Conservation (phyloP, 2,113 vertebrate species). For the Thoracochromis brauschi region DNA sequence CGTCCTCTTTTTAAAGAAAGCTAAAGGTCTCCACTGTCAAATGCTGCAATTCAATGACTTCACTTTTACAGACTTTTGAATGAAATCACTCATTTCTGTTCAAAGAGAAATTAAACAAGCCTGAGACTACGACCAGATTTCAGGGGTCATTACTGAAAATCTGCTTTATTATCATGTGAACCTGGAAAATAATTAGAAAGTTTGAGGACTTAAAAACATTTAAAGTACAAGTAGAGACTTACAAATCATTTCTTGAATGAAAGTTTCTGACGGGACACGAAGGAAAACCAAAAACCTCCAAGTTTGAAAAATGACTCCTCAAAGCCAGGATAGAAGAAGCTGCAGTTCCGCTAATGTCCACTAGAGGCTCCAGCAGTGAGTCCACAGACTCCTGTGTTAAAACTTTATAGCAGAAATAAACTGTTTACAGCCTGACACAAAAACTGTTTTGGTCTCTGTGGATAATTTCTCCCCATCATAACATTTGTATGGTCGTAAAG, state of each 20-base stretch:
- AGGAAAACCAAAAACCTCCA: not conserved
- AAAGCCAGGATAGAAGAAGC: not conserved
- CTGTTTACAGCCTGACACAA: not conserved
- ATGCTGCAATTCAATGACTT: not conserved
- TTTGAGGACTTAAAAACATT: not conserved
- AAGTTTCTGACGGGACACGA: fast-evolving
- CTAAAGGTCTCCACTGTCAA: not conserved
- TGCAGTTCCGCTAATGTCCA: not conserved
- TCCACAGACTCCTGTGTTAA: not conserved
- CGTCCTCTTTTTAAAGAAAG: not conserved
- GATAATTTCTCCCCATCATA: not conserved
- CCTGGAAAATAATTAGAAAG: not conserved
- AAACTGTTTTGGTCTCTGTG: not conserved
- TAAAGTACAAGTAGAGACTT: not conserved
- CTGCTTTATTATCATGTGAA: not conserved
- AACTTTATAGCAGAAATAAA: not conserved
- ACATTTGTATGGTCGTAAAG: fast-evolving
- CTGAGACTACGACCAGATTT: not conserved
- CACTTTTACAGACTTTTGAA: not conserved
- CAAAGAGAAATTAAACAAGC: not conserved
- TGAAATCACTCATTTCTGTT: not conserved
- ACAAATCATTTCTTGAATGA: not conserved
- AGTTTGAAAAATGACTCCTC: not conserved
- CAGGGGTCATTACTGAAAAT: fast-evolving
- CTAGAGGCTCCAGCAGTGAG: not conserved